A percentile compares a stretch with the other conserved stretches of the same genome.
phyloP scores from a whole-genome alignment of 2,888 invertebrate species.

The Eupithecia dodoneata region DNA sequence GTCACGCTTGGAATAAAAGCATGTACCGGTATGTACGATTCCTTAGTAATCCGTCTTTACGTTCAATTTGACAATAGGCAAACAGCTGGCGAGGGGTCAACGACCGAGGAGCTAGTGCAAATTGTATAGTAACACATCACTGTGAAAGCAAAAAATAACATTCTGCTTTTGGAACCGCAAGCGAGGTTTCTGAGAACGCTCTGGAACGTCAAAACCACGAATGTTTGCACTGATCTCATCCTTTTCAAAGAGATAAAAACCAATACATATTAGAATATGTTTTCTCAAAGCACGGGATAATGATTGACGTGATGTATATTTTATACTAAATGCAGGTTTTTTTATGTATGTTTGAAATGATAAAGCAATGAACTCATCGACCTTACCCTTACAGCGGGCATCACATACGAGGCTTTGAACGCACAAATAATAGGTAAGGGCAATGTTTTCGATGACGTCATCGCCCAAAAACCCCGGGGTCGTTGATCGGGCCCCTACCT shows the following conservation, averaged over 20 bases:
- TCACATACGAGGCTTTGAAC: conserved; percentile 60
- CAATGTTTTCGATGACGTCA: conserved; percentile 71
- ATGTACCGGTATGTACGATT: conserved; percentile 72
- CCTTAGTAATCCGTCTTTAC: conserved; percentile 73
- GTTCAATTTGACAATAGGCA: conserved; percentile 71
- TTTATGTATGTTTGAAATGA: conserved; percentile 35
- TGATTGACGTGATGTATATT: conserved; percentile 20
- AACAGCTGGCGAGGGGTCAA: conserved; percentile 81
- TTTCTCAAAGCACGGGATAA: conserved; percentile 4
- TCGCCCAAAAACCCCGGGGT: conserved; percentile 70
- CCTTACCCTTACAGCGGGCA: conserved; percentile 42
- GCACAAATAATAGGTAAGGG: conserved; percentile 49
- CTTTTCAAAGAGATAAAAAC: neutral
- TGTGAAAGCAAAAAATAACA: conserved; percentile 73
- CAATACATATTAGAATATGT: conserved; percentile 15
- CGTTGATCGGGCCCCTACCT: conserved; percentile 80
- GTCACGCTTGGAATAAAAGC: conserved; percentile 74
- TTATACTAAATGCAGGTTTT: conserved; percentile 31
- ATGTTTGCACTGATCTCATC: conserved; percentile 48
- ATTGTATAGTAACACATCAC: conserved; percentile 80
- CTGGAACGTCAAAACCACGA: conserved; percentile 59
- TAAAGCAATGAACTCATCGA: conserved; percentile 45
- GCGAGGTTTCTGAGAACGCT: conserved; percentile 66
- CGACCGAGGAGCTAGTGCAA: conserved; percentile 75
- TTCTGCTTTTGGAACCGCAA: conserved; percentile 64